phyloP scores from a whole-genome alignment of 2,888 invertebrate species.

The Caenorhabditis macrosperma region DNA sequence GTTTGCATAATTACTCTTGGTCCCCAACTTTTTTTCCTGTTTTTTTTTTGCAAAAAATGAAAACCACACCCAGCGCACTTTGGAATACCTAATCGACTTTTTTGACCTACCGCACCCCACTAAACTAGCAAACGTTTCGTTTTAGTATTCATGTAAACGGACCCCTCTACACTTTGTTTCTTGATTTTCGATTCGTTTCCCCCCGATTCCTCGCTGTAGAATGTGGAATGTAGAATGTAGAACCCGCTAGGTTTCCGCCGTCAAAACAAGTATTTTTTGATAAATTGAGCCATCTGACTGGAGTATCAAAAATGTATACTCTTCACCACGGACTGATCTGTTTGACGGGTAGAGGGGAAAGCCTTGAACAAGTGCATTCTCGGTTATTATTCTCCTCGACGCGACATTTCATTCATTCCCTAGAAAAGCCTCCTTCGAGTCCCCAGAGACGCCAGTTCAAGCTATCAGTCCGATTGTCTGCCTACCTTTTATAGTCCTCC shows the following conservation, averaged over 20 bases:
- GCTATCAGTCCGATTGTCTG: neutral
- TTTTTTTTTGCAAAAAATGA: neutral
- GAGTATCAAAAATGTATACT: conserved; percentile 58
- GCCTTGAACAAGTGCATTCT: conserved; percentile 12
- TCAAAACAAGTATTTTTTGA: conserved; percentile 32
- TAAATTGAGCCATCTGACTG: conserved; percentile 44
- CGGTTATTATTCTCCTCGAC: conserved; percentile 13
- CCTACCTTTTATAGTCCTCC: no score
- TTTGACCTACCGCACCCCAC: conserved; percentile 14
- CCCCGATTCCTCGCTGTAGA: neutral
- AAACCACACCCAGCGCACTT: conserved; percentile 12
- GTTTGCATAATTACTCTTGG: neutral
- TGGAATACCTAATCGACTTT: conserved; percentile 39
- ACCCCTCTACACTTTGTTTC: neutral
- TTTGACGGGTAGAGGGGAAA: conserved; percentile 6
- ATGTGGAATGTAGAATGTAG: no score
- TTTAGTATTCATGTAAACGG: conserved; percentile 45
- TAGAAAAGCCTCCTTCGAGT: conserved; percentile 3
- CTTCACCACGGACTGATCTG: conserved; percentile 32
- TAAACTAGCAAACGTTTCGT: conserved; percentile 22
- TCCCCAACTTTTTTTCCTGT: neutral
- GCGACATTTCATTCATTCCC: neutral
- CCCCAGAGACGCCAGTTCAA: neutral
- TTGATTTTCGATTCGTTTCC: conserved; percentile 2
- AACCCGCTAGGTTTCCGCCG: neutral